A percentile compares a stretch with the other conserved stretches of the same genome.
These are phyloP conservation scores for Eumerus sabulonum DNA, from an alignment of 2,888 invertebrate species.

Conservation along the genomic window DNA sequence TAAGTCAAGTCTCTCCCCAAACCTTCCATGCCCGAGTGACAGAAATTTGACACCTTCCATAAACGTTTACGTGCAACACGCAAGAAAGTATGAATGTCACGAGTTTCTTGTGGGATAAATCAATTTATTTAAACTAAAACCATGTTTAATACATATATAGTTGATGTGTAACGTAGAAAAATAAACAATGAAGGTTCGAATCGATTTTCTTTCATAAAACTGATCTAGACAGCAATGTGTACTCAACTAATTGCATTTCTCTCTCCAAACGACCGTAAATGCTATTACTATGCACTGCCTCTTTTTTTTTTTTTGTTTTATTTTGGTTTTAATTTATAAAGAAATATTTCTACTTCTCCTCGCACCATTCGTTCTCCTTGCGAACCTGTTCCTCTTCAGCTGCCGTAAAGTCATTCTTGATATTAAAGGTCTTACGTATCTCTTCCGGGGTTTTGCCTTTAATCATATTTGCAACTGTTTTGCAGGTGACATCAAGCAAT, in stretches of 20 bases:
- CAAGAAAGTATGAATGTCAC: too few species aligned
- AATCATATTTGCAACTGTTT: slow-evolving; percentile 99
- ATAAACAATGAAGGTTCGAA: slow-evolving; percentile 20
- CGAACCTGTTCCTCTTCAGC: slow-evolving; percentile 99
- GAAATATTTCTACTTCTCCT: slow-evolving; percentile 73
- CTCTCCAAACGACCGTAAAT: slow-evolving; percentile 4
- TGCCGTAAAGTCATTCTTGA: slow-evolving; percentile 97
- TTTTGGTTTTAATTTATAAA: too few species aligned
- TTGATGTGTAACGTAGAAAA: slow-evolving; percentile 34
- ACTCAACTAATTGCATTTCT: slow-evolving; percentile 6
- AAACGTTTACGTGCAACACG: too few species aligned
- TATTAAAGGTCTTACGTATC: slow-evolving; percentile 97
- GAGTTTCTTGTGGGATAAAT: slow-evolving; percentile 7
- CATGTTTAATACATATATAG: slow-evolving; percentile 27
- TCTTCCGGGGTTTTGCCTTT: slow-evolving; percentile 99
- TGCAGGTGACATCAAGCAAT: slow-evolving; percentile 97
- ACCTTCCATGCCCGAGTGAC: too few species aligned
- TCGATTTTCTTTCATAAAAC: slow-evolving; percentile 2
- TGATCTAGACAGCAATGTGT: slow-evolving; percentile 10
- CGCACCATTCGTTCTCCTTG: slow-evolving; percentile 94
- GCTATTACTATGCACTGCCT: slow-evolving; percentile 2
- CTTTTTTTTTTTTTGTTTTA: not conserved
- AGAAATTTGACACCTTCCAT: too few species aligned
- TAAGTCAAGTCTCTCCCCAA: too few species aligned
- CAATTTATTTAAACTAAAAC: slow-evolving; percentile 38